Percentiles rank a stretch among this genome's conserved stretches.
phyloP scores from a whole-genome alignment of 2,113 vertebrate species.

The Lepisosteus osseus region DNA sequence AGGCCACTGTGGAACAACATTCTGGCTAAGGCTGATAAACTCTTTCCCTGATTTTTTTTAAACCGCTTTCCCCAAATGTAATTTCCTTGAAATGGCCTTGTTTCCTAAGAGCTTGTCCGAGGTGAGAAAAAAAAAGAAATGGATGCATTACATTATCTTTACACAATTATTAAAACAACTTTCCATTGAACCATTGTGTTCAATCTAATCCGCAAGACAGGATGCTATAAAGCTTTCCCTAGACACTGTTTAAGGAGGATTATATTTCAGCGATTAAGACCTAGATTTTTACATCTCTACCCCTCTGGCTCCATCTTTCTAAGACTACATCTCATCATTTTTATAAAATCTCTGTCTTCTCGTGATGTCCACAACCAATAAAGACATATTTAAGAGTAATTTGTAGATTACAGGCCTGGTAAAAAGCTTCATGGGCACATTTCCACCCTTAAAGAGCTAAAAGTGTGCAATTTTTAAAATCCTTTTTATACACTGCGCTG shows the following conservation, averaged over 20 bases:
- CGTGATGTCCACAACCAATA: conserved; percentile 4
- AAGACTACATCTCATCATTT: not conserved
- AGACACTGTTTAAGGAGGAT: conserved; percentile 15
- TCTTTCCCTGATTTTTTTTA: too few species aligned
- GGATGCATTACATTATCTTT: conserved; percentile 21
- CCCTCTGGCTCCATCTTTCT: conserved; percentile 1
- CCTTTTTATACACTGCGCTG: too few species aligned
- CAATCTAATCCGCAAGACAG: conserved; percentile 5
- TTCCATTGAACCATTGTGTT: conserved; percentile 17
- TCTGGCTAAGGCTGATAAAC: too few species aligned
- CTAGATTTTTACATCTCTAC: conserved; percentile 7
- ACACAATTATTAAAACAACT: conserved; percentile 21
- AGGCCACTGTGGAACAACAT: conserved; percentile 7
- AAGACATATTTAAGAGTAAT: conserved; percentile 2
- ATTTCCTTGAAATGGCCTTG: too few species aligned
- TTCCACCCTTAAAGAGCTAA: not conserved
- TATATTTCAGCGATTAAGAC: conserved; percentile 11
- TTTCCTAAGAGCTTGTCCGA: conserved; percentile 18
- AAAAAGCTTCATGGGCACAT: conserved; percentile 10
- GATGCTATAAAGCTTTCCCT: conserved; percentile 1
- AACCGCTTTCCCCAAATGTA: too few species aligned
- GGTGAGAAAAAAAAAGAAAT: conserved; percentile 12
- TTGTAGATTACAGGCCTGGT: conserved; percentile 1
- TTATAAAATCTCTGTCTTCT: not conserved
- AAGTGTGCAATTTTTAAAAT: too few species aligned